Conservation (phyloP, 2,888 invertebrate genomes). For the Hermodice carunculata region DNA sequence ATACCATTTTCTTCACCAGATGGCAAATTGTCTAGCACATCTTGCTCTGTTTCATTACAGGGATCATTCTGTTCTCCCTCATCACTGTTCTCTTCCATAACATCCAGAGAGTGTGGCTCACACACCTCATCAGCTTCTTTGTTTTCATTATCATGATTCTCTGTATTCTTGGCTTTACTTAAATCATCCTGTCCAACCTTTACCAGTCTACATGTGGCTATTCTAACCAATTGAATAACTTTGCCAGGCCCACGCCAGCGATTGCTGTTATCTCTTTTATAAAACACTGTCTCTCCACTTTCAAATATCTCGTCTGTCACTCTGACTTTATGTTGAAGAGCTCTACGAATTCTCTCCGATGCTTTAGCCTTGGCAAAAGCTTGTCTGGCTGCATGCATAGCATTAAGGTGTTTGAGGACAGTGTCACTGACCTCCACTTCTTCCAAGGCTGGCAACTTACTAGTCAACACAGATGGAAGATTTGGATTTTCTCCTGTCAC, state of each 20-base stretch:
- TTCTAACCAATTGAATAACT: neutral
- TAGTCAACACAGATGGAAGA: constrained; percentile 4
- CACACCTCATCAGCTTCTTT: too few relatives aligned
- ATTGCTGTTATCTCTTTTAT: neutral
- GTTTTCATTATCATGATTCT: too few relatives aligned
- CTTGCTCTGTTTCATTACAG: too few relatives aligned
- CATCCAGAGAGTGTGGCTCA: too few relatives aligned
- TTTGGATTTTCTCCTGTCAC: constrained; percentile 4
- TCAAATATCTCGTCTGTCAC: neutral
- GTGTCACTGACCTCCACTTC: constrained; percentile 11
- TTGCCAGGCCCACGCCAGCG: neutral
- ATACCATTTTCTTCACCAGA: too few relatives aligned
- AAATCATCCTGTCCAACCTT: neutral
- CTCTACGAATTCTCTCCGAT: constrained; percentile 32
- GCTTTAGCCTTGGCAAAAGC: constrained; percentile 31
- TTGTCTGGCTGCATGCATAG: constrained; percentile 12
- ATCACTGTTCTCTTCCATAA: too few relatives aligned
- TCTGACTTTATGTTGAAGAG: constrained; percentile 29
- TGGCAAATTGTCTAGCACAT: too few relatives aligned
- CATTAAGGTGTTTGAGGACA: neutral
- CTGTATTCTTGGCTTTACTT: too few relatives aligned
- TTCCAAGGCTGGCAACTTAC: constrained; percentile 2
- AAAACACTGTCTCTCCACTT: neutral
- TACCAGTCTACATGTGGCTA: neutral
- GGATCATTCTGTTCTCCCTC: too few relatives aligned